Percentiles rank a stretch among this genome's conserved stretches.
These are phyloP conservation scores for Formica aserva DNA, from an alignment of 2,888 invertebrate genomes.

Conservation along the genomic window DNA sequence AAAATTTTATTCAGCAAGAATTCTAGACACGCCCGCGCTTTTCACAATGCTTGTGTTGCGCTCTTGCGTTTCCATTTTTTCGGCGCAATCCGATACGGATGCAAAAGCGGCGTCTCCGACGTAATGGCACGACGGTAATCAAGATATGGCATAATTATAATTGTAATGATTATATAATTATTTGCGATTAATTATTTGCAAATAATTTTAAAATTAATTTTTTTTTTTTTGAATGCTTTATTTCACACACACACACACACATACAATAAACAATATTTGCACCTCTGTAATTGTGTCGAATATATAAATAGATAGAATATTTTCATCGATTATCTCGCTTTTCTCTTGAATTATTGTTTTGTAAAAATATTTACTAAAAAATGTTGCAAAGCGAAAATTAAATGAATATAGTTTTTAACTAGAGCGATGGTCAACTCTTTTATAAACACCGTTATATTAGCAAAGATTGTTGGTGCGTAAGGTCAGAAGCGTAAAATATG, in stretches of 20 bases:
- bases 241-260: neutral
- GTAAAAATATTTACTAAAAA: neutral
- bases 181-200: neutral
- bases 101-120: conserved; percentile 9
- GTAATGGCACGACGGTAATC: neutral
- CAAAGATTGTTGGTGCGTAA: no score
- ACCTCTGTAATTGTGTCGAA: neutral
- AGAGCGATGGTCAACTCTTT: no score
- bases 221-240: neutral
- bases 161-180: neutral
- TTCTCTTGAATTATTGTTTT: neutral
- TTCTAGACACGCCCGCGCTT: conserved; percentile 42
- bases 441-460: no score
- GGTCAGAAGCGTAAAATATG: no score
- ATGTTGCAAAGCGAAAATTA: no score
- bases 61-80: conserved; percentile 41
- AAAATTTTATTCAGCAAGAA: conserved; percentile 65
- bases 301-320: neutral
- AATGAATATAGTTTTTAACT: no score
- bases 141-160: conserved; percentile 9
- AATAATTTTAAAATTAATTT: neutral
- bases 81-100: conserved; percentile 45
- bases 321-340: neutral
- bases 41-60: conserved; percentile 41
- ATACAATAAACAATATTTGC: neutral